Conservation (phyloP, 1,140 invertebrate genomes). For the Popillia japonica region DNA sequence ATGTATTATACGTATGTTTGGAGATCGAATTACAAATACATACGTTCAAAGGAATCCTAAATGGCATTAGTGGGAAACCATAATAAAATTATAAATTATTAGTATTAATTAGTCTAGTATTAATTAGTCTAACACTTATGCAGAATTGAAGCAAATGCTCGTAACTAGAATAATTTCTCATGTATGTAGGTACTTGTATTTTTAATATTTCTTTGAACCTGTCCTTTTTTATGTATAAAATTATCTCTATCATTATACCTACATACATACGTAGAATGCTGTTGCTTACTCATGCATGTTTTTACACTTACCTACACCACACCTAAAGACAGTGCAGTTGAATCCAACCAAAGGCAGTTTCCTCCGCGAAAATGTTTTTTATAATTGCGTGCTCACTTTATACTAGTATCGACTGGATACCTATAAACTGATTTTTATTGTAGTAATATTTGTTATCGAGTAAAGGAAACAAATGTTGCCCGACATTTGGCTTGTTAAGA, state of each 20-base stretch:
- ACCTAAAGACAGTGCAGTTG: background rate
- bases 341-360: conserved; percentile 24
- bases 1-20: no score
- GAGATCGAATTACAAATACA: no score
- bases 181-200: no score
- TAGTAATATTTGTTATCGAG: background rate
- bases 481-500: background rate
- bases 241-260: background rate
- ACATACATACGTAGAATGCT: background rate
- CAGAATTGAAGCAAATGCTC: no score
- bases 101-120: no score
- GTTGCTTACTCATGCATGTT: background rate
- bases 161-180: no score
- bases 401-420: conserved; percentile 10
- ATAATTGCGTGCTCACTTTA: background rate
- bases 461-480: background rate
- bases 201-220: no score
- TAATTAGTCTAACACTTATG: no score
- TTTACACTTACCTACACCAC: conserved; percentile 7
- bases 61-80: no score
- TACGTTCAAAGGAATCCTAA: no score
- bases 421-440: conserved; percentile 1
- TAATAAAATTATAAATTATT: no score
- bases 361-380: background rate
- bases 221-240: background rate